Conservation (phyloP, 2,888 invertebrate genomes). For the Plusia festucae region DNA sequence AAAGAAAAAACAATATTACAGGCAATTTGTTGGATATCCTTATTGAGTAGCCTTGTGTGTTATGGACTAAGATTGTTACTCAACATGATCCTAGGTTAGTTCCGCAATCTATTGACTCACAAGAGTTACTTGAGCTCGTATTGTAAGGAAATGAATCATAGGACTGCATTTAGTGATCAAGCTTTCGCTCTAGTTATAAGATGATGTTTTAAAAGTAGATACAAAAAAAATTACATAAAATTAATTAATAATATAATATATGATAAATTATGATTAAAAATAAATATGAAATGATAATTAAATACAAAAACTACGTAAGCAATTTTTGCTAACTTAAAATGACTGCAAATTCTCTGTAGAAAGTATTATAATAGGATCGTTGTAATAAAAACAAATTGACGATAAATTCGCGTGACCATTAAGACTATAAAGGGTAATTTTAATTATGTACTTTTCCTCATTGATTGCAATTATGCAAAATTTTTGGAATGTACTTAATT, state of each 20-base stretch:
- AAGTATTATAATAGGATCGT: neutral
- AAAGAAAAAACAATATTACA: constrained; percentile 86
- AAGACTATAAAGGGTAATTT: constrained; percentile 4
- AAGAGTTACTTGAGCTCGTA: neutral
- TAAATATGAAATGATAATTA: too few relatives aligned
- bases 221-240: too few relatives aligned
- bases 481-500: neutral
- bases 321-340: too few relatives aligned
- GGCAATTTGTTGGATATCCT: constrained; percentile 87
- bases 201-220: too few relatives aligned
- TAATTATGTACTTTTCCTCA: neutral
- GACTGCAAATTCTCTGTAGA: neutral
- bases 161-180: constrained; percentile 16
- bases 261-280: too few relatives aligned
- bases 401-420: neutral
- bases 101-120: constrained; percentile 26
- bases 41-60: constrained; percentile 82
- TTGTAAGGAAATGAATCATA: constrained; percentile 11
- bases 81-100: constrained; percentile 11
- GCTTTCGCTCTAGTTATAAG: constrained; percentile 12
- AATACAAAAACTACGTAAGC: too few relatives aligned
- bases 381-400: too few relatives aligned
- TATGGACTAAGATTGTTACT: constrained; percentile 44
- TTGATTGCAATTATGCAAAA: constrained; percentile 4
- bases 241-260: too few relatives aligned